Base-by-base conservation (phyloP, 1,140 invertebrate species). In the Phenacoccus solenopsis region DNA sequence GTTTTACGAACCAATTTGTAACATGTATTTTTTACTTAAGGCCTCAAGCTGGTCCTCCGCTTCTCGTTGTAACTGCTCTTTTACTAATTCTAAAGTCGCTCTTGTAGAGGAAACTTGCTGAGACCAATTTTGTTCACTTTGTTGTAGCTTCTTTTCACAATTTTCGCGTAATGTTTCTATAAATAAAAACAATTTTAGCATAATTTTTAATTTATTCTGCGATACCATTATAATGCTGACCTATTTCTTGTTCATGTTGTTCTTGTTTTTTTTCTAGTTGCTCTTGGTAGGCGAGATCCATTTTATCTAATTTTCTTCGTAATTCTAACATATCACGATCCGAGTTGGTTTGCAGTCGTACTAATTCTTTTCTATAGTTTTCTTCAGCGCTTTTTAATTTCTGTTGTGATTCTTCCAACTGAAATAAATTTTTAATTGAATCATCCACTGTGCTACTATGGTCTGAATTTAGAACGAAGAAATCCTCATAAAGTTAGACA, bases 241-340 rank as follows among this genome's bases (percentile, higher is more conserved):
- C 82, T 74, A 87, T 75, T 78, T 87, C 81, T 73, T 82, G 78
- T 71, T 82, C 79, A 76, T 86, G 82, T 69, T 83, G 75, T 27
- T 81, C 76, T 22, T 80, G 76, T 71, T 87, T 75, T 73, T 84
- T 81, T 74, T 87, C 84, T 61, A 84, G 79, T 75, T 81, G 78
- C 27, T 84, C 82, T 68, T 83, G 80, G 74, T 82, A 82, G 3
- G 78, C 75, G 74, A 83, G 80, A 72, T 81, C 82, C n/a, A 81
- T 76, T 74, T 83, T 84, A 70, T 84, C 82, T 70, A 85, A 78
- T 72, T 84, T 79, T 71, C 83, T 75, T 74, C 82, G 75, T 12
- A 84, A 76, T 59, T 83, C 83, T 72, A 83, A 79, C 28, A 82
- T 79, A 70, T 83, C 82, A 30, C 81, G 75, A 72, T 80, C 85